A percentile compares a stretch with the other conserved stretches of the same genome.
phyloP scores from a whole-genome alignment of 2,113 vertebrate species.

The Perca fluviatilis region DNA sequence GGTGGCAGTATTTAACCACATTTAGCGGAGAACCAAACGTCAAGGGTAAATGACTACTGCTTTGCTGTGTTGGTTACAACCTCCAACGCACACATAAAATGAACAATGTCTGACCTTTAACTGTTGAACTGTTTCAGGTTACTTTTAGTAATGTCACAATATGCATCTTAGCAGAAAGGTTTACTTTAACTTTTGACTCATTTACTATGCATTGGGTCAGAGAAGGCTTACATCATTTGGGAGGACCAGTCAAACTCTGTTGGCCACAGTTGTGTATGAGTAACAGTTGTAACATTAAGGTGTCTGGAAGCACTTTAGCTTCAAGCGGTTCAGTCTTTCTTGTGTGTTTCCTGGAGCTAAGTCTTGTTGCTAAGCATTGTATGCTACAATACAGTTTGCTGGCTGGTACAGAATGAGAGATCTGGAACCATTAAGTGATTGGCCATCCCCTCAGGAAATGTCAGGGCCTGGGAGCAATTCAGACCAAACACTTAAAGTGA shows the following conservation, averaged over 20 bases:
- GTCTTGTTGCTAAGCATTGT: slow-evolving; percentile 8
- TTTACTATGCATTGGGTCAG: not conserved
- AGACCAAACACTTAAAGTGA: not conserved
- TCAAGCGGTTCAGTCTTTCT: slow-evolving; percentile 6
- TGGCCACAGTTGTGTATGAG: slow-evolving; percentile 12
- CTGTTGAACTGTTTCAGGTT: not conserved
- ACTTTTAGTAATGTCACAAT: not conserved
- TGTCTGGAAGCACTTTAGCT: slow-evolving; percentile 49
- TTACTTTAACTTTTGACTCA: slow-evolving; percentile 7
- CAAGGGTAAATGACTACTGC: not conserved
- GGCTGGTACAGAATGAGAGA: not conserved
- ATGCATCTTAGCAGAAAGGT: not conserved
- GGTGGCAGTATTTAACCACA: slow-evolving; percentile 9
- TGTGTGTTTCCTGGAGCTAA: slow-evolving; percentile 1
- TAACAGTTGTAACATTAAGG: slow-evolving; percentile 22
- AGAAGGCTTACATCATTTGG: not conserved
- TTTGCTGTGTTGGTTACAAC: not conserved
- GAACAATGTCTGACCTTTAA: not conserved
- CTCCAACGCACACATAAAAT: not conserved
- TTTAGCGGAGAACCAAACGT: not conserved
- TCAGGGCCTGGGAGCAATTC: not conserved
- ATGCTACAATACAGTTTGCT: slow-evolving; percentile 1
- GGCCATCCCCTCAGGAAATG: not conserved
- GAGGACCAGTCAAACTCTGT: slow-evolving; percentile 19
- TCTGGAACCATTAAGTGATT: not conserved